These are phyloP conservation scores for Onthophagus sagittarius DNA, from an alignment of 2,888 invertebrate species.

Conservation along the genomic window DNA sequence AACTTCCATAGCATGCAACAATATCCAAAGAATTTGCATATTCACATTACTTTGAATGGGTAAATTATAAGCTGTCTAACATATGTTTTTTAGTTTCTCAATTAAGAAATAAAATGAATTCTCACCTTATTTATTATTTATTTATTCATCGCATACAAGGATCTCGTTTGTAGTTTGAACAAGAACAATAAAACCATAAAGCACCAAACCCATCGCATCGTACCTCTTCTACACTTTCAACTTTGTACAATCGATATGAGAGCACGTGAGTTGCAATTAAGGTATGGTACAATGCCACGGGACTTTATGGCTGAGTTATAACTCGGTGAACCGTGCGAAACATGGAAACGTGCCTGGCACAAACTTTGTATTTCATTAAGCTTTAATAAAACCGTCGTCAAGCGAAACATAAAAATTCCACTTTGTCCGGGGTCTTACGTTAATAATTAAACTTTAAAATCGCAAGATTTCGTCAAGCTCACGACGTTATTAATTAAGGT, in stretches of 20 bases:
- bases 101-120: not conserved
- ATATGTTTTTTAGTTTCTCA: not conserved
- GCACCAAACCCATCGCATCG: not conserved
- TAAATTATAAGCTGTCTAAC: not conserved
- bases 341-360: not conserved
- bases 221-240: not conserved
- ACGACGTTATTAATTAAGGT: not conserved
- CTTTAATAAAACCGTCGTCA: not conserved
- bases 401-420: not conserved
- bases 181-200: not conserved
- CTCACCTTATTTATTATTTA: no score
- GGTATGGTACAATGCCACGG: not conserved
- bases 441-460: not conserved
- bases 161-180: not conserved
- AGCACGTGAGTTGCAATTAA: not conserved
- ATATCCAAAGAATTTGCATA: not conserved
- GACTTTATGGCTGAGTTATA: not conserved
- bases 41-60: not conserved
- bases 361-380: not conserved
- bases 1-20: not conserved
- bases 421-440: not conserved
- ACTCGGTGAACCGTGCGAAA: not conserved
- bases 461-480: not conserved
- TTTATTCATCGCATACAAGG: no score
- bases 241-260: not conserved